Base-by-base conservation (phyloP, 2,888 invertebrate genomes). In the Aphrophora alni region DNA sequence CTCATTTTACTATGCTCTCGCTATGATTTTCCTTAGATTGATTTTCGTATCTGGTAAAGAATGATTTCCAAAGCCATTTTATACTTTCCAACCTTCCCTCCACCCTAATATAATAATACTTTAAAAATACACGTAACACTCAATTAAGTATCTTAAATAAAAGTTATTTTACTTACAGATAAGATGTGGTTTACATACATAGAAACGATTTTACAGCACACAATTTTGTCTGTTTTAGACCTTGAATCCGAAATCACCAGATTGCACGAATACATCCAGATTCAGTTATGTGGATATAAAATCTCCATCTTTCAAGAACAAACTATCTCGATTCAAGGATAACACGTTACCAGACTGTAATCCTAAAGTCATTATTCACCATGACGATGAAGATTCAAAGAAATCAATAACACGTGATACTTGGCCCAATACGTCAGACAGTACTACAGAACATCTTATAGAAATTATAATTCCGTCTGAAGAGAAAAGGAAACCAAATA, bases 241-340 rank as follows among this genome's bases (percentile, higher is more conserved):
- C 1, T 38, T 78, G 24, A 68, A 44, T 12, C 82, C 80, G 3
- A 81, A 75, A 24, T 78, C 81, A 8, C 80, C 80, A 17, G 75
- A 81, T 24, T 74, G 51, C 44, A 68, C 59, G 17, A 44, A 77
- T 12, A 59, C 79, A 21, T 69, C 77, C 8, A 79, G 82, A 24
- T 84, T 84, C 82, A 83, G 83, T 72, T 85, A 85, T 33, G 80
- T 84, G 12, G 85, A 85, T 81, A 81, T 84, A 21, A 82, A 83
- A 38, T 83, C 83, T n/a, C 86, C 86, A 69, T 83, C 83, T 77
- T 86, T 85, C 75, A 86, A 85, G 51, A 86, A 81, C 51, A 80
- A 82, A 75, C 81, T 83, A 25, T 82, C 84, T 21, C 82, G 82
- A 70, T 85, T 83, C 77, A 80, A 81, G 25, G 83, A 77, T 71